Evolutionary conservation across 2,888 invertebrate species (phyloP).

Genomic region (Conops quadrifasciatus): DNA sequence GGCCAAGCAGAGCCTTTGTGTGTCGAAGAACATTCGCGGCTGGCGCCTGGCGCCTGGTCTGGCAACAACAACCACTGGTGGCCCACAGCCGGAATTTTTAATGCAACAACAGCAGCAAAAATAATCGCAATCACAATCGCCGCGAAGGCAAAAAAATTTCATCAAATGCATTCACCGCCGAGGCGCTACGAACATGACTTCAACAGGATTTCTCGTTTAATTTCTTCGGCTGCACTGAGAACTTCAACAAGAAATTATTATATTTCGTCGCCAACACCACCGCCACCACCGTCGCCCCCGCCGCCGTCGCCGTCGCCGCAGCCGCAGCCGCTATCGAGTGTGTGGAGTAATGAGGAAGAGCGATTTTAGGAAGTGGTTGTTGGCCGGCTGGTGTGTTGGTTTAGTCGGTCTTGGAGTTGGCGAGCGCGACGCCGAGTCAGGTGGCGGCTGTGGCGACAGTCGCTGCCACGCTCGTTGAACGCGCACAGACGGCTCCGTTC

Average conservation of each 20-base stretch:
- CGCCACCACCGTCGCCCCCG: neutral
- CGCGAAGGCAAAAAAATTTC: constrained; percentile 20
- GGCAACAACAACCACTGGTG: constrained; percentile 1
- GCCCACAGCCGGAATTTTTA: neutral
- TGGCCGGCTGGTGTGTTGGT: no score
- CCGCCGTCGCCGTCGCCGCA: neutral
- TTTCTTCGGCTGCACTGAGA: constrained; percentile 14
- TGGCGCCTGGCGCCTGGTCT: constrained; percentile 17
- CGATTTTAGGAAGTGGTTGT: constrained; percentile 10
- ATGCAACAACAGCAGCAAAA: constrained; percentile 19
- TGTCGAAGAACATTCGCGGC: constrained; percentile 2
- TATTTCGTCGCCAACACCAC: neutral
- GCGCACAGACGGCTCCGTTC: constrained; percentile 5
- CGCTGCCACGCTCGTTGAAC: constrained; percentile 10
- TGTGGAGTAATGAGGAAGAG: constrained; percentile 17
- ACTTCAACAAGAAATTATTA: constrained; percentile 9
- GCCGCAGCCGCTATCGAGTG: constrained; percentile 18
- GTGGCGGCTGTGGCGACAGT: constrained; percentile 10
- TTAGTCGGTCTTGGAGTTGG: neutral
- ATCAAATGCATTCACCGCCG: neutral
- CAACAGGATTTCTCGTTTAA: constrained; percentile 33
- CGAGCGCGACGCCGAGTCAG: constrained; percentile 1
- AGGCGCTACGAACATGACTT: constrained; percentile 31
- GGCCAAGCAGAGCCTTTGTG: constrained; percentile 13
- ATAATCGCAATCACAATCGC: constrained; percentile 19